A percentile compares a stretch with the other conserved stretches of the same genome.
Evolutionary conservation across 2,797 vertebrate genomes (phyloP).

Genomic region (Allobates femoralis): DNA sequence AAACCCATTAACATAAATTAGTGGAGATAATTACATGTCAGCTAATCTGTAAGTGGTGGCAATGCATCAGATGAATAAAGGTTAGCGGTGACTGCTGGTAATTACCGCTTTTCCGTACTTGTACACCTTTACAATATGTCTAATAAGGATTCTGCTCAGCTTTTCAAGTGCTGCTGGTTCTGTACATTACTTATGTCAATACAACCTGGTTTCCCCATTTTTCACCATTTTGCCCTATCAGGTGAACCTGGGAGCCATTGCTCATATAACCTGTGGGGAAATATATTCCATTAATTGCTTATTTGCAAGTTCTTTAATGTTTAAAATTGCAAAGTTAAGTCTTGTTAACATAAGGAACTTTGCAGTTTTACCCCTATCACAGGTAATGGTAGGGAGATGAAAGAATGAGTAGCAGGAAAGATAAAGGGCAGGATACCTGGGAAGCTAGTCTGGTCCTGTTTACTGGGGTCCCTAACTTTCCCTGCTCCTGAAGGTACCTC

Average conservation of each 20-base stretch:
- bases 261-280: background rate
- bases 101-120: constrained; percentile 15
- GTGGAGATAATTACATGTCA: constrained; percentile 43
- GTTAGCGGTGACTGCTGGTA: constrained; percentile 12
- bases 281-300: background rate
- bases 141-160: constrained; percentile 17
- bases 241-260: background rate
- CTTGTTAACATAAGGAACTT: too few species aligned
- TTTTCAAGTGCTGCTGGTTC: background rate
- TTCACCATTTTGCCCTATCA: background rate
- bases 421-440: too few species aligned
- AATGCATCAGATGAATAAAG: constrained; percentile 17
- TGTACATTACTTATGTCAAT: background rate
- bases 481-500: too few species aligned
- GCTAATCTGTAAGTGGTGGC: constrained; percentile 39
- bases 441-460: too few species aligned
- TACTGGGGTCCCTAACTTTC: too few species aligned
- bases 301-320: too few species aligned
- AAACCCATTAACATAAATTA: constrained; percentile 37
- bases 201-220: background rate
- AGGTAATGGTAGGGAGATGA: too few species aligned
- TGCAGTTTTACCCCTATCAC: too few species aligned
- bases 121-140: constrained; percentile 24
- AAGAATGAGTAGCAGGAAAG: too few species aligned
- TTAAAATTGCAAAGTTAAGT: too few species aligned